Conservation (phyloP, 2,888 invertebrate species). For the Aquatica leii region DNA sequence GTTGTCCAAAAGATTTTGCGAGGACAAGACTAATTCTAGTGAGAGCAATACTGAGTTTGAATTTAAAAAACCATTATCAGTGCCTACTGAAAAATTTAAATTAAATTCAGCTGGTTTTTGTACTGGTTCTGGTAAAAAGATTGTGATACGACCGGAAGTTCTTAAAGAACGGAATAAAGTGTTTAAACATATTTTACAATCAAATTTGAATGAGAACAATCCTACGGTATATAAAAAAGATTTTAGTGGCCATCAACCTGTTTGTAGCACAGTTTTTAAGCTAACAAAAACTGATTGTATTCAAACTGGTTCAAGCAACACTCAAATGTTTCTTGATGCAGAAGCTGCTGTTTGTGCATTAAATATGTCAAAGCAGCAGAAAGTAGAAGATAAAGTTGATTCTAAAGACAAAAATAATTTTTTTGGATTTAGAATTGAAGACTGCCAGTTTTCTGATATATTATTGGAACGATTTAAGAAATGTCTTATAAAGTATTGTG, state of each 20-base stretch:
- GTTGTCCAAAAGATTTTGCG: conserved; percentile 27
- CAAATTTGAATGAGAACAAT: conserved; percentile 19
- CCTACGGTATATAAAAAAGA: neutral
- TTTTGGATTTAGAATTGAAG: neutral
- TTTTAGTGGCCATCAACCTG: too few relatives aligned
- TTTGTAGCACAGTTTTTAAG: neutral
- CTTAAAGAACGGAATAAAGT: conserved; percentile 9
- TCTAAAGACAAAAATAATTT: neutral
- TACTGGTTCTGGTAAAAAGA: conserved; percentile 53
- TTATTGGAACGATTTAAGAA: neutral
- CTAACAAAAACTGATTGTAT: conserved; percentile 14
- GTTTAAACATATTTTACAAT: conserved; percentile 25
- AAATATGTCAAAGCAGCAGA: too few relatives aligned
- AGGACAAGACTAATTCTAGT: conserved; percentile 16
- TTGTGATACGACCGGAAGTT: neutral
- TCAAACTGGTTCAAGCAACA: conserved; percentile 31
- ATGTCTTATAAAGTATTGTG: neutral
- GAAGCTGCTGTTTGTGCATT: conserved; percentile 26
- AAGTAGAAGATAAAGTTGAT: neutral
- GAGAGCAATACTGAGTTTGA: conserved; percentile 29
- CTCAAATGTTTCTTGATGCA: conserved; percentile 27
- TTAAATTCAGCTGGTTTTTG: conserved; percentile 47
- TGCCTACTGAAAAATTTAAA: conserved; percentile 13
- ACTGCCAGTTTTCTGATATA: neutral
- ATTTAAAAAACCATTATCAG: conserved; percentile 45